These are phyloP conservation scores for Montipora cactus DNA, from an alignment of 64 coral and sea anemone genomes.

Conservation along the genomic window DNA sequence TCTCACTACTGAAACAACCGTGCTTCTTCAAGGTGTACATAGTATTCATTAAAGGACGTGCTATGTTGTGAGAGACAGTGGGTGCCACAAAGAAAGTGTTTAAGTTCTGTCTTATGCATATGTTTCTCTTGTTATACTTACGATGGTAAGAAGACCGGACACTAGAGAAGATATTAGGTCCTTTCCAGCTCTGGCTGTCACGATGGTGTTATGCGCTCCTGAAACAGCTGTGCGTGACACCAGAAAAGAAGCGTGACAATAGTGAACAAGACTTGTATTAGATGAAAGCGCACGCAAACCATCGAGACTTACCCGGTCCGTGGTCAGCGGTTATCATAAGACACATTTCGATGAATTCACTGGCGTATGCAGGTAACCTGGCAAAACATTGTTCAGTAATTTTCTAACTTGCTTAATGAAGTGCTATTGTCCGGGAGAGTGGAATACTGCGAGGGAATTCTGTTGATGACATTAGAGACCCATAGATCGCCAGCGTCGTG, in stretches of 20 bases:
- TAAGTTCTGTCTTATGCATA: too few species aligned
- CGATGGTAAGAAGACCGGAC: conserved; percentile 96
- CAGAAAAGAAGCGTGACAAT: background rate
- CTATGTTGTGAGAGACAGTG: too few species aligned
- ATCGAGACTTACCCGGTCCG: conserved; percentile 79
- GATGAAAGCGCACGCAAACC: too few species aligned
- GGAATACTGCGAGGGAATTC: too few species aligned
- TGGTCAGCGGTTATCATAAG: conserved; percentile 99
- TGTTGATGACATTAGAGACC: too few species aligned
- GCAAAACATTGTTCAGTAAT: background rate
- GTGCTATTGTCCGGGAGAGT: too few species aligned
- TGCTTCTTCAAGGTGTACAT: too few species aligned
- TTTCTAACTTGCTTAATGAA: background rate
- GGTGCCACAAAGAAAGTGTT: too few species aligned
- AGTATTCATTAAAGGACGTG: too few species aligned
- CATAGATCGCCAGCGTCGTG: too few species aligned
- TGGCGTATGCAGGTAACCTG: conserved; percentile 89
- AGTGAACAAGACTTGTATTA: background rate
- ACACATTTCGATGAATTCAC: conserved; percentile 98
- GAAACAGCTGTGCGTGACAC: conserved; percentile 85
- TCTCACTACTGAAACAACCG: too few species aligned
- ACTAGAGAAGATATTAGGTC: conserved; percentile 94
- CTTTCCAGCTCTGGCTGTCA: conserved; percentile 99
- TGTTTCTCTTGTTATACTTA: conserved; percentile 57
- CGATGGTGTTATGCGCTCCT: conserved; percentile 98